Percentiles rank a stretch among this genome's conserved stretches.
Conservation (phyloP, 2,113 vertebrate species). For the Ammodytes dubius region DNA sequence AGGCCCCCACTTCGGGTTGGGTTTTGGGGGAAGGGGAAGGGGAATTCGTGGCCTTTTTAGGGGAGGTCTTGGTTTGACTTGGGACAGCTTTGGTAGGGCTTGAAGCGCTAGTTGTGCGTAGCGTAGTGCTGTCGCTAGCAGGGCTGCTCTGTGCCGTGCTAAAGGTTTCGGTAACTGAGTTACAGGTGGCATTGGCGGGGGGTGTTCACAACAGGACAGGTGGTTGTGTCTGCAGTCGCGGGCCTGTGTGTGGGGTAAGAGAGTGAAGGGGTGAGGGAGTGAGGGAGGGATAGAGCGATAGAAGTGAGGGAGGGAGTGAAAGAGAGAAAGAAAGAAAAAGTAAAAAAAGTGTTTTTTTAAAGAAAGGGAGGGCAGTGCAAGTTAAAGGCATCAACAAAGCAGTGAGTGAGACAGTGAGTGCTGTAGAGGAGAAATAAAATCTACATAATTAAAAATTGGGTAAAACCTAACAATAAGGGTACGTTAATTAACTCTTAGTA, state of each 20-base stretch:
- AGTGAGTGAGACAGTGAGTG: constrained; percentile 53
- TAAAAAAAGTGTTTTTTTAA: constrained; percentile 1
- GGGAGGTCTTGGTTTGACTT: constrained; percentile 70
- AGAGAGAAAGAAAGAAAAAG: constrained; percentile 5
- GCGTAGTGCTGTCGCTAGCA: constrained; percentile 92
- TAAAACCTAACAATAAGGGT: too few relatives aligned
- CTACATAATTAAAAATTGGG: constrained; percentile 42
- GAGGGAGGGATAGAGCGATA: constrained; percentile 23
- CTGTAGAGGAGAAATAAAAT: constrained; percentile 47
- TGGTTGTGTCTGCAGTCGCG: constrained; percentile 86
- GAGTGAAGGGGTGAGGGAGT: constrained; percentile 24
- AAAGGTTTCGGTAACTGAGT: constrained; percentile 94
- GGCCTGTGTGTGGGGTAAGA: constrained; percentile 88
- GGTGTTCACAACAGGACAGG: constrained; percentile 92
- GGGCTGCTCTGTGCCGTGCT: constrained; percentile 94
- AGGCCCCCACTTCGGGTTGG: constrained; percentile 86
- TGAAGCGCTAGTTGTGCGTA: constrained; percentile 88
- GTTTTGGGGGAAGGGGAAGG: constrained; percentile 58
- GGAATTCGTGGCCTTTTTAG: constrained; percentile 67
- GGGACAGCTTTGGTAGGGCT: constrained; percentile 68
- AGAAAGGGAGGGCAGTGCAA: constrained; percentile 36
- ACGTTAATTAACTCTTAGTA: too few relatives aligned
- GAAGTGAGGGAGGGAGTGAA: constrained; percentile 24
- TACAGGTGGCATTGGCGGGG: constrained; percentile 91
- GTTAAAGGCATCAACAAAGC: constrained; percentile 46